phyloP scores from a whole-genome alignment of 2,888 invertebrate species.

The Noctua comes region DNA sequence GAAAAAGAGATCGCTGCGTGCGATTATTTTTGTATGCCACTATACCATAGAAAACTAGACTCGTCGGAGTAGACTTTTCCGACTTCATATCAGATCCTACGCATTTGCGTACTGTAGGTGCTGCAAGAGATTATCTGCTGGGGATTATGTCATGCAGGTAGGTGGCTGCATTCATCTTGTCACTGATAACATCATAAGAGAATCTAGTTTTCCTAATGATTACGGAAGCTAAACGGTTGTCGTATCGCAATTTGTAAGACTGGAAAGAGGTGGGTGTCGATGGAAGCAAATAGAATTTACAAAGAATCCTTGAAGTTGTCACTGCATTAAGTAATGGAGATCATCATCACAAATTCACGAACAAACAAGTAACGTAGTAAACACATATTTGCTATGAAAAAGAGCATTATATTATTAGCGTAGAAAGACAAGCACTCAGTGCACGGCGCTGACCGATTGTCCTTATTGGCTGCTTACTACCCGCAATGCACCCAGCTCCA shows the following conservation, averaged over 20 bases:
- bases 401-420: neutral
- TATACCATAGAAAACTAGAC: neutral
- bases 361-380: neutral
- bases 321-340: no score
- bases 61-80: constrained; percentile 20
- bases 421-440: neutral
- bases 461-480: neutral
- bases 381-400: neutral
- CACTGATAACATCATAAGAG: constrained; percentile 45
- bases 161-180: constrained; percentile 58
- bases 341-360: neutral
- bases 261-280: neutral
- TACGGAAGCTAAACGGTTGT: constrained; percentile 42
- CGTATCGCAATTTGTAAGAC: constrained; percentile 17
- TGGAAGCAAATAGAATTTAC: neutral
- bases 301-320: neutral
- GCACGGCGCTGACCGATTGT: neutral
- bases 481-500: neutral
- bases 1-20: neutral
- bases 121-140: constrained; percentile 41
- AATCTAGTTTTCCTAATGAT: constrained; percentile 57
- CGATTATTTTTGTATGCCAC: neutral
- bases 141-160: constrained; percentile 51
- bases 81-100: constrained; percentile 30
- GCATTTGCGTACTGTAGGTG: constrained; percentile 32